phyloP scores from a whole-genome alignment of 2,888 invertebrate species.

The Lepidocyrtinus sp. region DNA sequence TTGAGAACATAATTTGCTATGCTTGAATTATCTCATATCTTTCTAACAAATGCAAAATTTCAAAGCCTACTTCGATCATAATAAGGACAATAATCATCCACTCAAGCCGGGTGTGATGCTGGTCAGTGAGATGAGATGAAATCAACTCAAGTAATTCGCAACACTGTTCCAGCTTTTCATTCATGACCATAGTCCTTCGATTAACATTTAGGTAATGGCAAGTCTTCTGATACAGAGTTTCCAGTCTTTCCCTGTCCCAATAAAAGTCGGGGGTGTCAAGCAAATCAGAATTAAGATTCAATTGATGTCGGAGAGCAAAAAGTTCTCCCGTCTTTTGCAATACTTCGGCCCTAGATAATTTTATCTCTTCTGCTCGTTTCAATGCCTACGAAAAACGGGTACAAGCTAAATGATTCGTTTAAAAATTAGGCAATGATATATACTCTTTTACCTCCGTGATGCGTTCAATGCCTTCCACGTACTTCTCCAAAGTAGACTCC shows the following conservation, averaged over 20 bases:
- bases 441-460: conserved; percentile 78
- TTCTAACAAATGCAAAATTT: conserved; percentile 83
- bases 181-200: conserved; percentile 91
- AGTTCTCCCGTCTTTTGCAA: conserved; percentile 88
- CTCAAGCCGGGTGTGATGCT: conserved; percentile 93
- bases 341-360: conserved; percentile 81
- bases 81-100: conserved; percentile 98
- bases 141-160: conserved; percentile 92
- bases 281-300: conserved; percentile 94
- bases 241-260: conserved; percentile 95
- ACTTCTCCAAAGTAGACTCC: conserved; percentile 89
- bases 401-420: background rate
- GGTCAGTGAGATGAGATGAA: conserved; percentile 90
- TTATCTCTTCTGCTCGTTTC: conserved; percentile 82
- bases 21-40: conserved; percentile 73
- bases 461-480: conserved; percentile 86
- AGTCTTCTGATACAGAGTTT: conserved; percentile 86
- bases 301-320: conserved; percentile 88
- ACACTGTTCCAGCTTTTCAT: conserved; percentile 95
- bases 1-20: too few species aligned
- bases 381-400: conserved; percentile 75
- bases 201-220: conserved; percentile 88
- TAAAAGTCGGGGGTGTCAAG: conserved; percentile 98
- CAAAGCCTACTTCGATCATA: conserved; percentile 93
- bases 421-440: background rate